Evolutionary conservation across 1,140 invertebrate genomes (phyloP).

Genomic region (Conopomorpha cramerella): DNA sequence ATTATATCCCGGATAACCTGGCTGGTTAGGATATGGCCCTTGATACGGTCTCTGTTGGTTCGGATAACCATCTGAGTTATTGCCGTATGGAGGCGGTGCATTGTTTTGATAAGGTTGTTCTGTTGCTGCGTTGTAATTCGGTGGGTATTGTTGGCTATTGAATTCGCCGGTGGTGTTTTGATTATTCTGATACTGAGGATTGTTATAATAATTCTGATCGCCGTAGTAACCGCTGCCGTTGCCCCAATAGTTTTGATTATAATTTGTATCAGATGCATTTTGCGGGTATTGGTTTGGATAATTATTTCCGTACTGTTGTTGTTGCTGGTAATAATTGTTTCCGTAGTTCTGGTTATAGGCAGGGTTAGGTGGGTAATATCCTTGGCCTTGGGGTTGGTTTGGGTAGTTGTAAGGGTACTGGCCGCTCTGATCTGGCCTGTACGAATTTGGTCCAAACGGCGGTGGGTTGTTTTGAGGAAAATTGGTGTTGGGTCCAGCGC

Average conservation of each 20-base stretch:
- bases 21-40: constrained; percentile 21
- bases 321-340: constrained; percentile 39
- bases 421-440: constrained; percentile 23
- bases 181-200: constrained; percentile 34
- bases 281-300: constrained; percentile 39
- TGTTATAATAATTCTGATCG: constrained; percentile 40
- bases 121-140: constrained; percentile 21
- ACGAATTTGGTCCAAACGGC: constrained; percentile 16
- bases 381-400: constrained; percentile 21
- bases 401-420: constrained; percentile 38
- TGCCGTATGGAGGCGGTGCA: constrained; percentile 8
- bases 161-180: constrained; percentile 20
- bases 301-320: constrained; percentile 25
- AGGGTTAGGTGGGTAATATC: constrained; percentile 42
- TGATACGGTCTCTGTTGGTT: constrained; percentile 25
- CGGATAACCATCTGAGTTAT: constrained; percentile 25
- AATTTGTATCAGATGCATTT: constrained; percentile 21
- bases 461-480: constrained; percentile 27
- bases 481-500: constrained; percentile 16
- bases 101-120: constrained; percentile 16
- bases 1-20: constrained; percentile 35
- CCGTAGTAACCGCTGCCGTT: constrained; percentile 39
- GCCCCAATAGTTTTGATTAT: constrained; percentile 42
- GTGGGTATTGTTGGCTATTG: constrained; percentile 27
- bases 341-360: constrained; percentile 45